phyloP scores from a whole-genome alignment of 2,113 vertebrate genomes.

The Lampris incognitus region DNA sequence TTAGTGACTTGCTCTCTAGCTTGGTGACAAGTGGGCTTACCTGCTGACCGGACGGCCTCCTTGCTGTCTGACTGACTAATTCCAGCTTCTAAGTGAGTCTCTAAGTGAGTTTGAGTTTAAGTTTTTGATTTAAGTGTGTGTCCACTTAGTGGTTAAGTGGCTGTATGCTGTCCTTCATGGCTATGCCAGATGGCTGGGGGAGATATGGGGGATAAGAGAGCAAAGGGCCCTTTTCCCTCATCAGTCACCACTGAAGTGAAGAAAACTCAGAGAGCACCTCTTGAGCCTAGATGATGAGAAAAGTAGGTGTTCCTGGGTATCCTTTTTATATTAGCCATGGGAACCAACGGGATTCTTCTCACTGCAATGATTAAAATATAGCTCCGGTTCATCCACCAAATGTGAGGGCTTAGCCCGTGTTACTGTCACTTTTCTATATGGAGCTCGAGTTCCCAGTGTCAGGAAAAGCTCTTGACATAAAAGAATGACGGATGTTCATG shows the following conservation, averaged over 20 bases:
- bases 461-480: conserved; percentile 31
- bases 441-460: conserved; percentile 14
- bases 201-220: conserved; percentile 59
- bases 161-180: conserved; percentile 57
- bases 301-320: neutral
- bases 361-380: neutral
- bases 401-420: conserved; percentile 21
- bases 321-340: neutral
- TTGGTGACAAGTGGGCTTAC: neutral
- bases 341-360: neutral
- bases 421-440: conserved; percentile 29
- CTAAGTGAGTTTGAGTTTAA: neutral
- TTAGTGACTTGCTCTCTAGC: neutral
- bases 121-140: conserved; percentile 66
- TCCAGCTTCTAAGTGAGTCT: conserved; percentile 30
- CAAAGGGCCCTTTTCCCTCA: conserved; percentile 21
- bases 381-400: conserved; percentile 4
- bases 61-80: neutral
- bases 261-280: conserved; percentile 10
- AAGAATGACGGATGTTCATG: conserved; percentile 42
- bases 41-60: neutral
- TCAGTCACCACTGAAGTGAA: neutral
- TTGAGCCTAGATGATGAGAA: conserved; percentile 1
- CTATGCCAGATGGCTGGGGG: conserved; percentile 68
- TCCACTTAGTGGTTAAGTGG: conserved; percentile 80